Evolutionary conservation across 2,113 vertebrate species (phyloP), one percentile per base, ranked within the genome.

Genomic region (Sceloporus tristichus): DNA sequence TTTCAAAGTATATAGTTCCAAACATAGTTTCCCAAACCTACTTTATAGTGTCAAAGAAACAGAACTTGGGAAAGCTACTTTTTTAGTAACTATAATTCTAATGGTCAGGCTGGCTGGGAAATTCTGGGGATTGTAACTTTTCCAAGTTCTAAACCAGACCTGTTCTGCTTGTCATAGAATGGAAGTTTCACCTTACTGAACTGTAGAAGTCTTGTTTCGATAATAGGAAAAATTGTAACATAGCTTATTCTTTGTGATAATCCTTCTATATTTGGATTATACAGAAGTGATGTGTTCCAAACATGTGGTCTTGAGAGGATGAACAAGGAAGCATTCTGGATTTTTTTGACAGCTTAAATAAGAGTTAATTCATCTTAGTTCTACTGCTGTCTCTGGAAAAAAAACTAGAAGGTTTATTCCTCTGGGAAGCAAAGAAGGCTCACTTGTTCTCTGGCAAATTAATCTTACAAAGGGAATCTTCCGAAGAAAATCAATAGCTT

Each of bases 321-420:
- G 85, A 93, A 91, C 90, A 94, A 94, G 79, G 87, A 84, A 85
- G 87, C 38, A 9, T 88, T 94, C 91, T 94, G 85, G 75, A 48
- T 66, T 74, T 34, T 23, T 75, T 93, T 83, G 53, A 73, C 34
- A 5, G 59, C 56, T 91, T 83, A 84, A 90, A 84, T 48, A 79
- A 91, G 42, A 88, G 91, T 91, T 34, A 93, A 92, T 92, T 90
- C 93, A 91, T 92, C 89, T 93, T 92, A 93, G 92, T 93, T 90
- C 82, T 87, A 77, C 10, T 76, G 10, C 76, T 91, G n/a, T 87
- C 73, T 54, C 86, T 87, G n/a, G 82, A 87, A 94, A 40, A 62
- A 88, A 91, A 84, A 82, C 5, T 1, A 89, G 80, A 93, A 84
- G 40, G 88, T 83, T 77, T 90, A 1, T 82, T 75, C 87, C 90